phyloP scores from a whole-genome alignment of 2,888 invertebrate genomes.

The Tipula vernalis region DNA sequence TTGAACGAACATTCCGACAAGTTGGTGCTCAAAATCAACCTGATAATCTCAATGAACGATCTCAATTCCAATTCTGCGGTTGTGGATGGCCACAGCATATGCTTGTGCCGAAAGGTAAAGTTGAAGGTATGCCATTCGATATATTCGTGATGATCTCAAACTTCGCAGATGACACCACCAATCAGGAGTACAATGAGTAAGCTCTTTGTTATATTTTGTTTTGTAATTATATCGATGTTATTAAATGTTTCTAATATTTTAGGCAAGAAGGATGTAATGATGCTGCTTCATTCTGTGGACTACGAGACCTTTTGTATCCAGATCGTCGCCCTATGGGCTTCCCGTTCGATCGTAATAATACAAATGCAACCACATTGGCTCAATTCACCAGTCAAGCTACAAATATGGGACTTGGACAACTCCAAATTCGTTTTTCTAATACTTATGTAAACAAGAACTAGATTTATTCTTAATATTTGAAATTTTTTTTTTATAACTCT shows the following conservation, averaged over 20 bases:
- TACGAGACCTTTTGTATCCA: conserved; percentile 56
- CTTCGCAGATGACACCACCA: conserved; percentile 45
- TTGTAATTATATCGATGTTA: neutral
- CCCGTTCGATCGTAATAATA: conserved; percentile 42
- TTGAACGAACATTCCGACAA: conserved; percentile 65
- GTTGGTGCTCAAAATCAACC: conserved; percentile 44
- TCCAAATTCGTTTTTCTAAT: conserved; percentile 6
- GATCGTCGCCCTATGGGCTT: conserved; percentile 65
- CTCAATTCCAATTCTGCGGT: conserved; percentile 67
- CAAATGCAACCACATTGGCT: conserved; percentile 40
- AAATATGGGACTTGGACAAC: conserved; percentile 44
- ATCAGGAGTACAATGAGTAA: conserved; percentile 21
- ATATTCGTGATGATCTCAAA: conserved; percentile 70
- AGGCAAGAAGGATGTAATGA: conserved; percentile 41
- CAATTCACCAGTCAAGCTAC: conserved; percentile 44
- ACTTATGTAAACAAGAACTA: conserved; percentile 10
- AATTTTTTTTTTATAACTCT: neutral
- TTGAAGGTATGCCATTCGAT: conserved; percentile 51
- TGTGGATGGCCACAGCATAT: conserved; percentile 83
- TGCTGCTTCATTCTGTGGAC: conserved; percentile 60
- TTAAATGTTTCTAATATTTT: conserved; percentile 15
- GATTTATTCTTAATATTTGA: neutral
- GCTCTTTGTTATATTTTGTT: conserved; percentile 18
- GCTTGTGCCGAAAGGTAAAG: conserved; percentile 55
- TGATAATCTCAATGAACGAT: conserved; percentile 32